Base-by-base conservation (phyloP, 2,113 vertebrate species). In the Chloropsis hardwickii region DNA sequence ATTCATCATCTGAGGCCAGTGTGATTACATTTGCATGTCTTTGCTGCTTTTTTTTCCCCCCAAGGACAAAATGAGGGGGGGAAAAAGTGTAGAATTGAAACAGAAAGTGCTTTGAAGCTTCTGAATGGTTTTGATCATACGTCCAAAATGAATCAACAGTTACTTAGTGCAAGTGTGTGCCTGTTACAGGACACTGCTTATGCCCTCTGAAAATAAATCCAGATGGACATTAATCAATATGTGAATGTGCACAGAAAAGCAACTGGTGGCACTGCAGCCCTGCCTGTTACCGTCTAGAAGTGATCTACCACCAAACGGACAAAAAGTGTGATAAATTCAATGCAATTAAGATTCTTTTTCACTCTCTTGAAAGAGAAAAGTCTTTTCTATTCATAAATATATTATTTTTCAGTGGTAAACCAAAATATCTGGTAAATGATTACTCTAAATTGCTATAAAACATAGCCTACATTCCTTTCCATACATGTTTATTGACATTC, bases 1-100 rank as follows among this genome's bases (percentile, higher is more conserved):
- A 92, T 97, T 93, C 94, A 96, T 93, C 91, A 47, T 95, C 85
- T 81, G 73, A 92, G 72, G 83, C 94, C 85, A 81, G 45, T 6
- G 7, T 92, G 94, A 88, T 94, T 94, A 47, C 81, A 94, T 97
- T 96, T 96, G 93, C 94, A 97, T 94, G 79, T 44, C 78, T 92
- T 95, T 94, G 79, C 73, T 95, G 78, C 39, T 8, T 72, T 69
- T 37, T 56, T 53, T 23, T 28, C 0, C 28, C 28, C 66, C 88
- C 45, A 78, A 90, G 91, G 93, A 94, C 2, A 17, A 90, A 92
- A 88, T 16, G 81, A n/a, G 27, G 18, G 7, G 23, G 2, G 7
- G 16, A 4, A 28, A 44, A 67, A 71, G 28, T 10, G 2, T 27
- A 58, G 45, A 89, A 90, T 83, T 83, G 19, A 90, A 83, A 67